Conservation (phyloP, 2,888 invertebrate species). For the Drosophila mimetica region DNA sequence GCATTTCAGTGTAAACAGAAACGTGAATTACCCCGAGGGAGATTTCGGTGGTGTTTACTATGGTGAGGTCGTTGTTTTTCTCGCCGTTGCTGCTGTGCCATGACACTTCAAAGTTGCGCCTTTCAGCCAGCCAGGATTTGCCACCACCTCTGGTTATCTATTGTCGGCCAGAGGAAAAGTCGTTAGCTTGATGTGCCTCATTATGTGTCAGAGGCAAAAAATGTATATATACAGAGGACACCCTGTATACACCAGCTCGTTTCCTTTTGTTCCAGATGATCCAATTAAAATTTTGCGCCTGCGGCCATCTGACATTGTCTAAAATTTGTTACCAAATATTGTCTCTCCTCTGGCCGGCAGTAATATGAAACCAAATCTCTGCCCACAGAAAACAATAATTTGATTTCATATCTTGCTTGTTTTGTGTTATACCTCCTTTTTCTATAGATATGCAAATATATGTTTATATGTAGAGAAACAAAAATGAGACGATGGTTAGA, state of each 20-base stretch:
- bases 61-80: constrained; percentile 23
- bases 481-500: constrained; percentile 9
- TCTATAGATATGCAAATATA: constrained; percentile 32
- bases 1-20: constrained; percentile 54
- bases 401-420: constrained; percentile 34
- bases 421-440: neutral
- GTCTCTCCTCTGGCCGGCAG: constrained; percentile 19
- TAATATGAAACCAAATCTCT: constrained; percentile 43
- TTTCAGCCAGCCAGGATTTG: neutral
- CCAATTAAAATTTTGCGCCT: constrained; percentile 60
- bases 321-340: constrained; percentile 42
- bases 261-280: constrained; percentile 51
- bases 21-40: constrained; percentile 58
- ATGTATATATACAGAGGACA: constrained; percentile 28
- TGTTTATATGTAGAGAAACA: constrained; percentile 9
- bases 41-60: constrained; percentile 37
- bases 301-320: constrained; percentile 29
- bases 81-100: constrained; percentile 50
- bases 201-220: constrained; percentile 54
- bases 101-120: constrained; percentile 63
- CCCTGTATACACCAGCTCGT: constrained; percentile 22
- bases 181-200: constrained; percentile 63
- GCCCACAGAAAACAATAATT: constrained; percentile 42
- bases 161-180: constrained; percentile 39
- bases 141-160: constrained; percentile 33